Evolutionary conservation across 2,888 invertebrate genomes (phyloP).

Genomic region (Mesorhabditis sp.): DNA sequence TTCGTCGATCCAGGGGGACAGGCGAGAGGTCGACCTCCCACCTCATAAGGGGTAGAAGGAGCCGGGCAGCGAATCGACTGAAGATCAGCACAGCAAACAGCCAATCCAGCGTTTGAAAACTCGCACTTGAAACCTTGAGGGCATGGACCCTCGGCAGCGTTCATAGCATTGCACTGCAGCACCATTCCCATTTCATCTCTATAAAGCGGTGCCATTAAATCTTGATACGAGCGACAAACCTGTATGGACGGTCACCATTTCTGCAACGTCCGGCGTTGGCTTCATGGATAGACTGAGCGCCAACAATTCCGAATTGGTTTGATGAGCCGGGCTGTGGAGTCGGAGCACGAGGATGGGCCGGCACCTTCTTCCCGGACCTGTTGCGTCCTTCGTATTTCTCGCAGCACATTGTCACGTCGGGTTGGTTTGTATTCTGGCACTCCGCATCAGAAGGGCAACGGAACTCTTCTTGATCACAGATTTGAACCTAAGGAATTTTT

Average conservation of each 20-base stretch:
- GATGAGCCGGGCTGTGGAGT: background rate
- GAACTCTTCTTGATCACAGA: slow-evolving; percentile 34
- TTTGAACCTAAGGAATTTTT: slow-evolving; percentile 27
- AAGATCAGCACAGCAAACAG: slow-evolving; percentile 34
- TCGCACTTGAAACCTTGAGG: slow-evolving; percentile 27
- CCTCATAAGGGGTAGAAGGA: slow-evolving; percentile 47
- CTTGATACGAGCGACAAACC: background rate
- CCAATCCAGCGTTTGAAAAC: slow-evolving; percentile 41
- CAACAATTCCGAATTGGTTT: slow-evolving; percentile 1
- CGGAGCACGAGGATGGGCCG: too few species aligned
- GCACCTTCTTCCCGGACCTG: background rate
- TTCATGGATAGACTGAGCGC: background rate
- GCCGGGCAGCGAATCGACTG: slow-evolving; percentile 44
- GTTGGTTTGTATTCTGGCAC: slow-evolving; percentile 39
- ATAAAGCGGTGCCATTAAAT: background rate
- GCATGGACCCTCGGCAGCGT: background rate
- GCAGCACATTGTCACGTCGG: slow-evolving; percentile 42
- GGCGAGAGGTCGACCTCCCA: slow-evolving; percentile 53
- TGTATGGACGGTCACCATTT: background rate
- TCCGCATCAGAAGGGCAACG: slow-evolving; percentile 38
- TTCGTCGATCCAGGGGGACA: slow-evolving; percentile 51
- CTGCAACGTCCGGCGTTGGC: background rate
- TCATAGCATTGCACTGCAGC: background rate
- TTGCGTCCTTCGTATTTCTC: slow-evolving; percentile 32
- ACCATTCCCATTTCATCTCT: slow-evolving; percentile 2